Percentiles rank a stretch among this genome's conserved stretches.
Conservation (phyloP, 1,140 invertebrate species). For the Mya arenaria region DNA sequence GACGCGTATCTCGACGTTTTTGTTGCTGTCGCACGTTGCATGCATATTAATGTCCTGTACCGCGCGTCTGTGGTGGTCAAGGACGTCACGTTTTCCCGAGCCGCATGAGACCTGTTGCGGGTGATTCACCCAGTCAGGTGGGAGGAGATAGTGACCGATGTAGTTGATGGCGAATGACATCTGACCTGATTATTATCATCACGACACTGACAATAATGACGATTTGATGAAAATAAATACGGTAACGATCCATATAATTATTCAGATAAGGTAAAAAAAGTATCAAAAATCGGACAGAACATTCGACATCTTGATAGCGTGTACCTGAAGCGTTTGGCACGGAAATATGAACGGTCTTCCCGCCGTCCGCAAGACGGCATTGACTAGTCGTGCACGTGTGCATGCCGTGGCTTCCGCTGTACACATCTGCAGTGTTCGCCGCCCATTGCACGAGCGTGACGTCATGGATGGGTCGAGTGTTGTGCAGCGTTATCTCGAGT, state of each 20-base stretch:
- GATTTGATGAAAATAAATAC: no score
- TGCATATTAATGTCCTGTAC: neutral
- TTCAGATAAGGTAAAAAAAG: neutral
- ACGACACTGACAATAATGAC: no score
- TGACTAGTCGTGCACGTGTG: conserved; percentile 56
- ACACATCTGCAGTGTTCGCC: conserved; percentile 51
- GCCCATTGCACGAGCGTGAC: conserved; percentile 68
- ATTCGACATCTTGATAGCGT: neutral
- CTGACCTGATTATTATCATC: no score
- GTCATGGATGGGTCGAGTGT: conserved; percentile 62
- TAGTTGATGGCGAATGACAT: conserved; percentile 73
- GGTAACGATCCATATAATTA: no score
- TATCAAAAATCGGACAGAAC: neutral
- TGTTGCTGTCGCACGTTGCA: conserved; percentile 39
- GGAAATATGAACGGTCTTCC: conserved; percentile 59
- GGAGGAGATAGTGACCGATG: conserved; percentile 70
- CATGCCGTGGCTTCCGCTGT: conserved; percentile 61
- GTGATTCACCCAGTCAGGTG: conserved; percentile 64
- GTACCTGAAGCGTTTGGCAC: conserved; percentile 66
- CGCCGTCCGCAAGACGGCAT: conserved; percentile 62
- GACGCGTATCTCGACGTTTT: conserved; percentile 58
- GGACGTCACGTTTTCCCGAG: conserved; percentile 6
- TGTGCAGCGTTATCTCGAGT: conserved; percentile 64
- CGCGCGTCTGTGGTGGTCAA: neutral
- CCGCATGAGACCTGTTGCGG: conserved; percentile 63